Conservation (phyloP, 2,797 vertebrate genomes). For the Clarias laeviceps region DNA sequence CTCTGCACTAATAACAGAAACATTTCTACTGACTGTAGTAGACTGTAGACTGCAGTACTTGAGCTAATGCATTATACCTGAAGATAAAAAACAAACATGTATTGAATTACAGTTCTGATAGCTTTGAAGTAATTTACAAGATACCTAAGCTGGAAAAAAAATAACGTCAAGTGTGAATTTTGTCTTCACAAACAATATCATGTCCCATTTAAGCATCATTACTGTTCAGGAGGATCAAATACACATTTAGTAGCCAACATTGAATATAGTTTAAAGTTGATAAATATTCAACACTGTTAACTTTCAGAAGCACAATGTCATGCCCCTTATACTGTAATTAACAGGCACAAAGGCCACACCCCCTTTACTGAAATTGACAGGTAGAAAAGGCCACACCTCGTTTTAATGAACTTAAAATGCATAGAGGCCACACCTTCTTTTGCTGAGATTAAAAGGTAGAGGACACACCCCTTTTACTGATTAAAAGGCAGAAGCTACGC, state of each 20-base stretch:
- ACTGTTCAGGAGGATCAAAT: background rate
- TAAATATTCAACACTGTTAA: background rate
- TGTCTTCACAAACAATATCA: background rate
- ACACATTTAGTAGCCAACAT: background rate
- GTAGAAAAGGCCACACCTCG: background rate
- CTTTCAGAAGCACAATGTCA: background rate
- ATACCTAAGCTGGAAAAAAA: background rate
- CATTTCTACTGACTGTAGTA: background rate
- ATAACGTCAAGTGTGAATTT: background rate
- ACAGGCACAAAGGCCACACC: background rate
- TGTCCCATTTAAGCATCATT: background rate
- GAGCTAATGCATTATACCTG: background rate
- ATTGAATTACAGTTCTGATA: background rate
- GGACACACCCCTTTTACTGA: background rate
- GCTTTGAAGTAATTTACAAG: background rate
- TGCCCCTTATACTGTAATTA: background rate
- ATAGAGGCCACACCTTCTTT: background rate
- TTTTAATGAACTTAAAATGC: background rate
- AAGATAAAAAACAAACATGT: background rate
- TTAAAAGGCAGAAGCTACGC: background rate
- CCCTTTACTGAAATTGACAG: background rate
- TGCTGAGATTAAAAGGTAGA: background rate
- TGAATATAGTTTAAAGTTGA: background rate
- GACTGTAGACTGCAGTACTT: background rate
- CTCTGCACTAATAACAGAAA: background rate